Base-by-base conservation (phyloP, 2,797 vertebrate species). In the Xenops minutus region DNA sequence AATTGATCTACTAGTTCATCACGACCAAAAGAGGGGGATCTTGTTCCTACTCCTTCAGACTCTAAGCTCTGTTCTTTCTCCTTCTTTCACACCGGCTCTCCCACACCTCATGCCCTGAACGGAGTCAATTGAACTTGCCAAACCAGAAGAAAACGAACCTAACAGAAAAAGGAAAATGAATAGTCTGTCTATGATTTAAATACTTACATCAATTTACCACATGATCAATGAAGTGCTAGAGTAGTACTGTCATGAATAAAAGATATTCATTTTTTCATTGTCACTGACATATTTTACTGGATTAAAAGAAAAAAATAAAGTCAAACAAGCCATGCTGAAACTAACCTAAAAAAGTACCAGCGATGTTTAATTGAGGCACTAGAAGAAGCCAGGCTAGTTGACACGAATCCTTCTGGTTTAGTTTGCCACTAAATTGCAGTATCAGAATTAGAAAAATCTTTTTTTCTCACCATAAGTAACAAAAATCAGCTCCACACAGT, bases 1-100 rank as follows among this genome's bases (percentile, higher is more conserved):
- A 76, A 41, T 0, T 48, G 27, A 58, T 27, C n/a, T 27, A 22
- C 0, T 2, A 48, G 36, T 23, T 67, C 11, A 1, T 19, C 46
- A 8, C 15, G 48, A 43, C 87, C 85, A 34, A 46, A 83, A 92
- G 81, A 17, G 67, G 63, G 77, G 10, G 37, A 93, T 88, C 44
- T 74, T 88, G 75, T 80, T 88, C 82, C 52, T 82, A 23, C 29
- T 79, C 34, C 54, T 52, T 58, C 3, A 6, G 29, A 6, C n/a
- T 39, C 1, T 1, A 26, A 46, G 14, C 6, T 6, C 5, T 37
- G 2, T 30, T 24, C n/a, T 36, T 82, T n/a, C 44, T 72, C 61
- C 9, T 18, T 36, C 30, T 27, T 80, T 46, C 68, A 37, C 9
- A 5, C 36, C 48, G 52, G 7, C 58, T 71, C 14, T 83, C 72